Conservation (phyloP, 2,113 vertebrate species). For the Diglossa brunneiventris region DNA sequence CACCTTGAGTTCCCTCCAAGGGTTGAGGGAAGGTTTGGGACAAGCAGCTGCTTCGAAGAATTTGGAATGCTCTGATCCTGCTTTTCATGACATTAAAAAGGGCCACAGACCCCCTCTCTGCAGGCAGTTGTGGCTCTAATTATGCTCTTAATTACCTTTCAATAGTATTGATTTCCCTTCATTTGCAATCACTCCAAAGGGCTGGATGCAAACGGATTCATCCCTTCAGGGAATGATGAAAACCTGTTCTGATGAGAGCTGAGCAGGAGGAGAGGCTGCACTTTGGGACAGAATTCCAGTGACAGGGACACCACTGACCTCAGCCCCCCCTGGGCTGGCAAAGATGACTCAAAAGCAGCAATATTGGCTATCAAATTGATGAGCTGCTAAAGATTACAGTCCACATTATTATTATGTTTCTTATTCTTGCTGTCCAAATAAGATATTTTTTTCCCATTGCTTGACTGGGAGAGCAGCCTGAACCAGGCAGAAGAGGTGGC, state of each 20-base stretch:
- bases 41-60: neutral
- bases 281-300: neutral
- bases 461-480: neutral
- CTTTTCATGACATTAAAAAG: neutral
- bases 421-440: neutral
- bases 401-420: neutral
- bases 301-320: neutral
- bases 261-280: neutral
- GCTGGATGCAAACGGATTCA: neutral
- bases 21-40: neutral
- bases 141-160: neutral
- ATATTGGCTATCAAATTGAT: neutral
- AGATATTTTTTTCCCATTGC: neutral
- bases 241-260: neutral
- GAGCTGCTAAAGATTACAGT: neutral
- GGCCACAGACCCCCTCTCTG: accelerated
- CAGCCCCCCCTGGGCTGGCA: accelerated
- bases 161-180: neutral
- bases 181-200: neutral
- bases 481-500: no score
- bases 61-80: neutral
- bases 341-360: accelerated
- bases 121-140: neutral
- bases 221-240: accelerated
- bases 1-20: neutral